Base-by-base conservation (phyloP, 1,140 invertebrate genomes). In the Elymnias hypermnestra region DNA sequence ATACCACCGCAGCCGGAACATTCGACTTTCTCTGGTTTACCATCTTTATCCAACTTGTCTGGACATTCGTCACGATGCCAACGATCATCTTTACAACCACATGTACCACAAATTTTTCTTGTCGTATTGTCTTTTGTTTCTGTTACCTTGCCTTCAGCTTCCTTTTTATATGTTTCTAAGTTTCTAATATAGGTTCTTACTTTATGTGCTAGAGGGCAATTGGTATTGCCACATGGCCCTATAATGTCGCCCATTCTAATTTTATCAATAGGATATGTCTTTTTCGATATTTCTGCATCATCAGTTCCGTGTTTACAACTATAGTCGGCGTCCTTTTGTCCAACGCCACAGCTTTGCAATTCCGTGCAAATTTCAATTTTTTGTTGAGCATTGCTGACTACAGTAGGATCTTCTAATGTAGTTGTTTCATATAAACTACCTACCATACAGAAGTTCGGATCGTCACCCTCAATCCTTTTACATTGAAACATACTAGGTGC, bases 231-330 rank as follows among this genome's bases (percentile, higher is more conserved):
- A 62, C 82, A 85, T 17, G 82, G 75, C 7, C 82, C 79, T 12
- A 45, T 64, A 13, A 85, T 85, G 50, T 85, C 79, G 28, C 79
- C 79, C 77, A 85, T 85, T 43, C 68, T 63, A 9, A 85, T 82
- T 45, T 82, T 85, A 45, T 76, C 57, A 25, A 81, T 77, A 13
- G 72, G 57, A 74, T 81, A 75, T 35, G 33, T 54, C 45, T 70
- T 72, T 43, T 67, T 63, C 21, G n/a, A n/a, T 37, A 48, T 15
- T 44, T 12, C 15, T 13, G 36, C 22, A 37, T 53, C 50, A 23
- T 40, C 46, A 17, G 37, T 36, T n/a, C 38, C 38, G 37, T 69
- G 65, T 17, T 64, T 52, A 55, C 73, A 76, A 18, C 36, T 52
- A 21, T 42, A 46, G 13, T 71, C 53, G 0, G 19, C 43, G 23